Evolutionary conservation across 2,888 invertebrate genomes (phyloP).

Genomic region (Frankliniella intonsa): DNA sequence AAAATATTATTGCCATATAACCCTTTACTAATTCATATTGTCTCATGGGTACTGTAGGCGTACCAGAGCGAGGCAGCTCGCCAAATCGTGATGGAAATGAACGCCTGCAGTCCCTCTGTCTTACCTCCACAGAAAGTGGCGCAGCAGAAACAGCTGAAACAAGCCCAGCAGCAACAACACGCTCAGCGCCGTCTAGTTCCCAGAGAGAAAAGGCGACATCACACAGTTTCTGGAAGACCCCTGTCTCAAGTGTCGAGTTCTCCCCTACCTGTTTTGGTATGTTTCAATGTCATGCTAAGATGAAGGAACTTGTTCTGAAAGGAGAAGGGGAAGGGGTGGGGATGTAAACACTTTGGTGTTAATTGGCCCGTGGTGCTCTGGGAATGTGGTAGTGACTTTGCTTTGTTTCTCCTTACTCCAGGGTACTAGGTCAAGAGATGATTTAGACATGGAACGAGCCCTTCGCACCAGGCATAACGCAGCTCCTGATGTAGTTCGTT

Average conservation of each 20-base stretch:
- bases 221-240: slow-evolving; percentile 62
- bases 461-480: slow-evolving; percentile 64
- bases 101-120: slow-evolving; percentile 39
- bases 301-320: neutral
- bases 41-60: slow-evolving; percentile 44
- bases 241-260: slow-evolving; percentile 37
- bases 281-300: slow-evolving; percentile 41
- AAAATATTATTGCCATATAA: neutral
- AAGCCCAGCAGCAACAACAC: slow-evolving; percentile 50
- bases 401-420: slow-evolving; percentile 39
- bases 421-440: slow-evolving; percentile 66
- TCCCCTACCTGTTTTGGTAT: slow-evolving; percentile 25
- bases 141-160: slow-evolving; percentile 47
- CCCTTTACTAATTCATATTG: neutral
- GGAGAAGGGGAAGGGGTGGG: neutral
- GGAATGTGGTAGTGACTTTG: neutral
- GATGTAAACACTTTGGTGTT: neutral
- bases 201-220: slow-evolving; percentile 76
- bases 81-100: slow-evolving; percentile 80
- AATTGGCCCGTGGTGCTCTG: neutral
- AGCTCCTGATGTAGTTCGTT: slow-evolving; percentile 82
- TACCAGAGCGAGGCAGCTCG: slow-evolving; percentile 83
- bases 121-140: slow-evolving; percentile 39
- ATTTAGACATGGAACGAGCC: slow-evolving; percentile 82
- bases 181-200: slow-evolving; percentile 62